Conservation (phyloP, 2,113 vertebrate genomes). For the Brachypodius melanocephalos region DNA sequence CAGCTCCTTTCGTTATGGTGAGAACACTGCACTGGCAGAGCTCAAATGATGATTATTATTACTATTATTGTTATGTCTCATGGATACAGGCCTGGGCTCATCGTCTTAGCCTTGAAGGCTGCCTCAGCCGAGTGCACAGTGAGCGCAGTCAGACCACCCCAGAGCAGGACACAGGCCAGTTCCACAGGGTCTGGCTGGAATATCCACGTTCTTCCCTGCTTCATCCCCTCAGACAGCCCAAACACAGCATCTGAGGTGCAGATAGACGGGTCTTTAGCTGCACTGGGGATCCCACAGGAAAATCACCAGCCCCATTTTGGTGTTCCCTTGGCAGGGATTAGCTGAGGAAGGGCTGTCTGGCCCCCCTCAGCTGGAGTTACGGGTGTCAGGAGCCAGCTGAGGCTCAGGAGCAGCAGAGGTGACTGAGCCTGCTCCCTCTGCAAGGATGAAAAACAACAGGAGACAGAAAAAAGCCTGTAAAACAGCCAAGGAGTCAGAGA, state of each 20-base stretch:
- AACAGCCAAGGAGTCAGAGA: background rate
- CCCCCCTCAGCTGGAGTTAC: background rate
- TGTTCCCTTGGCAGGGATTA: background rate
- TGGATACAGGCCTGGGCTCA: background rate
- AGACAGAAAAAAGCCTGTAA: background rate
- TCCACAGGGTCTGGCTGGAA: background rate
- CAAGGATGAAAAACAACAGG: background rate
- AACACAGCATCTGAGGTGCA: background rate
- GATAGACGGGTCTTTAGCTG: background rate
- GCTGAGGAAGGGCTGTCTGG: background rate
- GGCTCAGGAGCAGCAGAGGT: background rate
- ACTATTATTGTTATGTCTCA: background rate
- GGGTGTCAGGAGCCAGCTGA: background rate
- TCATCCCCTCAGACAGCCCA: background rate
- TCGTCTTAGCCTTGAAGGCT: background rate
- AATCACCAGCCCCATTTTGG: background rate
- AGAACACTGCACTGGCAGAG: background rate
- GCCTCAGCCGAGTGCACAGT: background rate
- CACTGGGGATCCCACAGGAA: background rate
- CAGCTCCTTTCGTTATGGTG: background rate
- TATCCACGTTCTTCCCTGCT: background rate
- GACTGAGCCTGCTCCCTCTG: background rate
- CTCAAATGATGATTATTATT: background rate
- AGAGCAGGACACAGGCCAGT: background rate
- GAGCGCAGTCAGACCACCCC: background rate